Evolutionary conservation across 2,797 vertebrate species (phyloP).

Genomic region (Babyrousa celebensis): DNA sequence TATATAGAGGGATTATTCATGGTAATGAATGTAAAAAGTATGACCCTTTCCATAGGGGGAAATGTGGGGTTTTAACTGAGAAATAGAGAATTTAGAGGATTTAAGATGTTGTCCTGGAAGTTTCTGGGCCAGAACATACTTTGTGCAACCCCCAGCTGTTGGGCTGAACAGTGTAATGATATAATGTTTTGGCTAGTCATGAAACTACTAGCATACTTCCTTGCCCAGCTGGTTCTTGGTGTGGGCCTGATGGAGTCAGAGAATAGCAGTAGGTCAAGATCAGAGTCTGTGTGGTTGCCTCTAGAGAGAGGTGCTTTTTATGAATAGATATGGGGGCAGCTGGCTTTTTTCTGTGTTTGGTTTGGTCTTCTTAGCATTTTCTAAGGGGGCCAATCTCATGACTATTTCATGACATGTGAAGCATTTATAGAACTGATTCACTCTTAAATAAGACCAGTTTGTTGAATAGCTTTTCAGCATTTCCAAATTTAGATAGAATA

Average conservation of each 20-base stretch:
- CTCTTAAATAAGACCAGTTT: background rate
- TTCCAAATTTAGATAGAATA: conserved; percentile 37
- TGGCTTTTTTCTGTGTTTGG: conserved; percentile 19
- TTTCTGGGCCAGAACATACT: background rate
- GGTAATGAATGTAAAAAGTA: background rate
- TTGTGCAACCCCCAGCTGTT: background rate
- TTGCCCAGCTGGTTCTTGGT: background rate
- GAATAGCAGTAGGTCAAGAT: background rate
- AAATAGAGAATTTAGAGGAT: background rate
- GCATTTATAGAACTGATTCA: background rate
- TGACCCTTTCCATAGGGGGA: background rate
- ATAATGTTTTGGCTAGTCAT: background rate
- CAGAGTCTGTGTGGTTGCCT: background rate
- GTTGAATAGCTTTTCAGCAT: background rate
- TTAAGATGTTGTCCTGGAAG: background rate
- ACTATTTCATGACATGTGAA: background rate
- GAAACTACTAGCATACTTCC: background rate
- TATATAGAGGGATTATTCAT: background rate
- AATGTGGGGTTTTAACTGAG: conserved; percentile 1
- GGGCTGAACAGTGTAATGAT: background rate
- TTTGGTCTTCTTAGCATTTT: conserved; percentile 14
- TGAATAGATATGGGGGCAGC: background rate
- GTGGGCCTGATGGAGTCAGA: background rate
- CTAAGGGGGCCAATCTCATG: background rate
- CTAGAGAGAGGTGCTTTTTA: background rate